These are phyloP conservation scores for Rhamphomyia laevipes DNA, from an alignment of 2,888 invertebrate species.

Conservation along the genomic window DNA sequence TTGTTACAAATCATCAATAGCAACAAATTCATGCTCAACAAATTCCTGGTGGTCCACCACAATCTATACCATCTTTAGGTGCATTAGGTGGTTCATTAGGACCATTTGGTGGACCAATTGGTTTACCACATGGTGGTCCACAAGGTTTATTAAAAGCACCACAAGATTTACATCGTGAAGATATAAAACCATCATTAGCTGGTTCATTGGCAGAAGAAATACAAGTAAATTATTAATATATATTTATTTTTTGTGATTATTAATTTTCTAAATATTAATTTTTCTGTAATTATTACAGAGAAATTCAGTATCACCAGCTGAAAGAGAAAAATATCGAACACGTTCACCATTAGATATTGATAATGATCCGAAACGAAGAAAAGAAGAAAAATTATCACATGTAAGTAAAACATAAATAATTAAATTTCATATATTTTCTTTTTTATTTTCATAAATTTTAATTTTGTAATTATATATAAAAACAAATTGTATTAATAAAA, in stretches of 20 bases:
- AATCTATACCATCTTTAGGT: slow-evolving; percentile 41
- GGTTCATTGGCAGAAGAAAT: slow-evolving; percentile 46
- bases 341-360: slow-evolving; percentile 68
- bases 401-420: no score
- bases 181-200: slow-evolving; percentile 38
- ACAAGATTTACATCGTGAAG: slow-evolving; percentile 37
- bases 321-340: slow-evolving; percentile 69
- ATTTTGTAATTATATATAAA: no score
- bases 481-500: not conserved
- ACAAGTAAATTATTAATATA: slow-evolving; percentile 32
- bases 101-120: slow-evolving; percentile 37
- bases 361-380: slow-evolving; percentile 64
- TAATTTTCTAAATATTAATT: slow-evolving; percentile 7
- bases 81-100: slow-evolving; percentile 35
- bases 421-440: no score
- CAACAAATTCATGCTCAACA: slow-evolving; percentile 87
- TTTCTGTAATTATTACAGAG: slow-evolving; percentile 43
- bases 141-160: slow-evolving; percentile 37
- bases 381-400: slow-evolving; percentile 76
- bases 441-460: no score
- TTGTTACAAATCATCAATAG: slow-evolving; percentile 36
- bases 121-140: slow-evolving; percentile 36
- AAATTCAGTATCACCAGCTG: slow-evolving; percentile 72
- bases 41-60: slow-evolving; percentile 48
- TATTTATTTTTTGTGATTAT: slow-evolving; percentile 5